A percentile compares a stretch with the other conserved stretches of the same genome.
Evolutionary conservation across 2,888 invertebrate species (phyloP).

Genomic region (Zelleria hepariella): DNA sequence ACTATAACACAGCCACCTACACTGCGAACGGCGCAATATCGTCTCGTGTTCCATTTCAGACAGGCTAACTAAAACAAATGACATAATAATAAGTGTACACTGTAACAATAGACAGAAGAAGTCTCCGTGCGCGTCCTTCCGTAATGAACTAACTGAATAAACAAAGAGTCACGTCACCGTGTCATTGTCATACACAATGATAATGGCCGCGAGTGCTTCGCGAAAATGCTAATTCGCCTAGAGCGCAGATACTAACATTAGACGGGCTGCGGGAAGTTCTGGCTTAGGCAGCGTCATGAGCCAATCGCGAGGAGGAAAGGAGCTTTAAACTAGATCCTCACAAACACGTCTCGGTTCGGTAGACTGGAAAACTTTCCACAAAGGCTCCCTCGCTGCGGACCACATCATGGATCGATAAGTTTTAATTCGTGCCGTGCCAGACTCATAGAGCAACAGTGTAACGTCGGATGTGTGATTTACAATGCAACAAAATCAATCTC

Average conservation of each 20-base stretch:
- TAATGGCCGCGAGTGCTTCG: not conserved
- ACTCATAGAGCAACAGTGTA: not conserved
- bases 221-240: not conserved
- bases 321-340: not conserved
- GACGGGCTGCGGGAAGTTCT: not conserved
- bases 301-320: not conserved
- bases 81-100: not conserved
- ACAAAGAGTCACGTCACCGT: slow-evolving; percentile 1
- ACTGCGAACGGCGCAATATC: not conserved
- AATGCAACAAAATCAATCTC: slow-evolving; percentile 40
- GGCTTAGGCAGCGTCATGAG: not conserved
- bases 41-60: not conserved
- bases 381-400: not conserved
- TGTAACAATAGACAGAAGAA: not conserved
- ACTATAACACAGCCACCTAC: not conserved
- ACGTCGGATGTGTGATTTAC: slow-evolving; percentile 3
- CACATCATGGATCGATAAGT: not conserved
- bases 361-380: not conserved
- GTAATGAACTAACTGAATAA: not conserved
- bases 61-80: not conserved
- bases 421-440: not conserved
- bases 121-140: slow-evolving; percentile 1
- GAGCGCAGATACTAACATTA: not conserved
- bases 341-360: not conserved
- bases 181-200: slow-evolving; percentile 2